These are phyloP conservation scores for Trinorchestia longiramus DNA, from an alignment of 1,140 invertebrate genomes.

Conservation along the genomic window DNA sequence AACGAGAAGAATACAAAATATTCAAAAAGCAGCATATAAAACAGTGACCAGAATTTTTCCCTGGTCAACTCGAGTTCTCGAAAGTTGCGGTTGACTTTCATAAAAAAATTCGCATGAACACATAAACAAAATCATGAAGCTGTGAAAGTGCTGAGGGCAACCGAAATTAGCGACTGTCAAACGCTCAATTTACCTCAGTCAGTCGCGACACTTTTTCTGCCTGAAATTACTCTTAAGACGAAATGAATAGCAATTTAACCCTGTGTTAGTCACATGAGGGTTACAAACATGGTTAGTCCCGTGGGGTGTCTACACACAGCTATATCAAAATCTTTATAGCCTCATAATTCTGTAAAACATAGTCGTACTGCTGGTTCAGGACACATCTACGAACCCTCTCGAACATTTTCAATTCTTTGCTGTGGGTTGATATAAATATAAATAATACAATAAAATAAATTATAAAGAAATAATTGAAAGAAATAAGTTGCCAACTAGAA, in stretches of 20 bases:
- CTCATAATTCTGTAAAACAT: no score
- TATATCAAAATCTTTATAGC: no score
- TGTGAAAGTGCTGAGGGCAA: not conserved
- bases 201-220: not conserved
- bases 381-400: no score
- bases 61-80: not conserved
- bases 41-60: not conserved
- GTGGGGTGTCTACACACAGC: no score
- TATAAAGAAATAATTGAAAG: no score
- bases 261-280: no score
- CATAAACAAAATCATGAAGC: not conserved
- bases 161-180: not conserved
- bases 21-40: slow-evolving; percentile 28
- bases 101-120: not conserved
- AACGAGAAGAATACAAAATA: slow-evolving; percentile 49
- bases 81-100: not conserved
- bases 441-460: no score
- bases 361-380: no score
- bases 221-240: not conserved
- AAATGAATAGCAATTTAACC: not conserved
- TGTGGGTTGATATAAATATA: no score
- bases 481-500: no score
- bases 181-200: not conserved
- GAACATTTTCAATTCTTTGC: no score
- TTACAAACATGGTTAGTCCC: no score